phyloP scores from a whole-genome alignment of 2,113 vertebrate species.

The Smithornis capensis region DNA sequence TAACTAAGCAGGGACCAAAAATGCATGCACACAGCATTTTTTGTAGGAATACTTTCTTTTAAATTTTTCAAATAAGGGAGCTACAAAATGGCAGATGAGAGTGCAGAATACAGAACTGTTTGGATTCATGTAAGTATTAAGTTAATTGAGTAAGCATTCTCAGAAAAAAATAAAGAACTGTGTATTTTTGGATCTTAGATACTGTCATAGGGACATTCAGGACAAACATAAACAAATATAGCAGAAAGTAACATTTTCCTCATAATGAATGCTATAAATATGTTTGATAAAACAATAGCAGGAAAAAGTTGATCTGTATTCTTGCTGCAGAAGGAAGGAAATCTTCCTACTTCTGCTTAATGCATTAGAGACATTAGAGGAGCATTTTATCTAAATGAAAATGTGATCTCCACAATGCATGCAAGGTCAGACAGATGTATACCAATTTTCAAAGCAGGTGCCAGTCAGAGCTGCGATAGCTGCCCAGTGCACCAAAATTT shows the following conservation, averaged over 20 bases:
- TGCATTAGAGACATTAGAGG: not conserved
- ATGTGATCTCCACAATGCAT: not conserved
- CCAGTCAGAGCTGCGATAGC: not conserved
- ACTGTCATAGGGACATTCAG: not conserved
- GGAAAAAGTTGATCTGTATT: conserved; percentile 59
- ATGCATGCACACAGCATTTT: not conserved
- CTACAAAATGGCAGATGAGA: not conserved
- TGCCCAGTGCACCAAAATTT: not conserved
- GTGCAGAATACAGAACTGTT: not conserved
- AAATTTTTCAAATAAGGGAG: not conserved
- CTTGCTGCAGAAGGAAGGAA: conserved; percentile 48
- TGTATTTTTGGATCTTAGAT: not conserved
- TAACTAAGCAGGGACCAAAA: not conserved
- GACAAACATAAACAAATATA: conserved; percentile 10
- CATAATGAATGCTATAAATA: conserved; percentile 33
- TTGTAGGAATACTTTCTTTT: not conserved
- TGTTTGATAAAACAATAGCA: conserved; percentile 62
- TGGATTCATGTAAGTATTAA: not conserved
- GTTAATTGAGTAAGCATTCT: not conserved
- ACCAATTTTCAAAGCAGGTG: not conserved
- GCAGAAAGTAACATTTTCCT: conserved; percentile 26
- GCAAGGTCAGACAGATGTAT: not conserved
- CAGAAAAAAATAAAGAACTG: not conserved
- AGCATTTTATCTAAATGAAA: conserved; percentile 15
- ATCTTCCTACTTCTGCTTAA: not conserved